Conservation (phyloP, 2,113 vertebrate species). For the Sturnus vulgaris region DNA sequence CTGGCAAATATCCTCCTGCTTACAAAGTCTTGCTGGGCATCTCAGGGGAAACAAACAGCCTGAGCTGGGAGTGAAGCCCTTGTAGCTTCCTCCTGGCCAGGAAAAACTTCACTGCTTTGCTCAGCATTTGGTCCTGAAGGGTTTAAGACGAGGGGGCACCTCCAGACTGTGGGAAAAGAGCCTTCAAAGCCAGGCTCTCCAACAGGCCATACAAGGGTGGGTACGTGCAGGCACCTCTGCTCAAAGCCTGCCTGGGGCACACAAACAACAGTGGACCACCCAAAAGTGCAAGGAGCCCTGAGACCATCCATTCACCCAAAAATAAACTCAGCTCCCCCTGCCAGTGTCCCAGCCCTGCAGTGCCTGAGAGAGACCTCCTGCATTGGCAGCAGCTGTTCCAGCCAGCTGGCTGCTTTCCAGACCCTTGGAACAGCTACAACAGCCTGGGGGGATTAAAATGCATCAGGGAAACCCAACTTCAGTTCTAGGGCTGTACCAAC, state of each 20-base stretch:
- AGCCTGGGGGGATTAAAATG: not conserved
- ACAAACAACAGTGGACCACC: not conserved
- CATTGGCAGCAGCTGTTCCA: not conserved
- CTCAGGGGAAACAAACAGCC: not conserved
- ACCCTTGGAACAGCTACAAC: not conserved
- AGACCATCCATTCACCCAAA: not conserved
- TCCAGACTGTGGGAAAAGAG: not conserved
- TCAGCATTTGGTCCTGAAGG: not conserved
- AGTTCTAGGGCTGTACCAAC: not conserved
- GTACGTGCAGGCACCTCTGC: not conserved
- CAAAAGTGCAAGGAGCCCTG: not conserved
- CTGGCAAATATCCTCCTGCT: not conserved
- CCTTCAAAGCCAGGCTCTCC: not conserved
- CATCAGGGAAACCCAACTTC: not conserved
- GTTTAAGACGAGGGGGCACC: not conserved
- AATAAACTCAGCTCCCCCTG: not conserved
- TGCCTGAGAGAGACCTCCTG: not conserved
- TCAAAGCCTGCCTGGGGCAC: not conserved
- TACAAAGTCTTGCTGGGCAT: not conserved
- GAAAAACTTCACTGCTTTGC: not conserved
- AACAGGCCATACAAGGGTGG: not conserved
- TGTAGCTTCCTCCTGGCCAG: not conserved
- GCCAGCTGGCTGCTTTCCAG: not conserved
- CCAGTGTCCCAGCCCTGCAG: not conserved
- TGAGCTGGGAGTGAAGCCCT: not conserved